Evolutionary conservation across 2,888 invertebrate genomes (phyloP), one percentile per base, ranked within the genome.

Genomic region (Watsonalla cultraria): DNA sequence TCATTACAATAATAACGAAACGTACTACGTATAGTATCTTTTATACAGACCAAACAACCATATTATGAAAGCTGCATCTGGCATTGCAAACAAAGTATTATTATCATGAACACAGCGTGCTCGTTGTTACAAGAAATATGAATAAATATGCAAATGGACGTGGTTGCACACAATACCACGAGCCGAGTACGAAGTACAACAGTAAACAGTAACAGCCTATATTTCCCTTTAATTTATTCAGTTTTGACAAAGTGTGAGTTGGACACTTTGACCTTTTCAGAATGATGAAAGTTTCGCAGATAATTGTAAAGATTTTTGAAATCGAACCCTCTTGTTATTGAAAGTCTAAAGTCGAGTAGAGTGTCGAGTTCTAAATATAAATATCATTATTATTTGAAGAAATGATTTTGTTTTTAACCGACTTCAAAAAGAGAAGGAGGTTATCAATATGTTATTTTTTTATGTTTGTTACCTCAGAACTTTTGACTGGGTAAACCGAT

Each of bases 121-220:
- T 37, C 37, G 14, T 33, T 49, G n/a, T 49, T 33, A 14, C 37
- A 15, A 37, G 15, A 14, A 34, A 35, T 48, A 48, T 14, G 34
- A 51, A 57, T 54, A 53, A 57, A 53, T 50, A 54, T 54, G 51
- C 51, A 58, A 64, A 52, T 51, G 45, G 52, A 33, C 51, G 54
- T 52, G 53, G 56, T 55, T 47, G 52, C 11, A 52, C 24, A 51
- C 46, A 59, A 45, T 54, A 55, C 51, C 54, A 9, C 4, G 14
- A 11, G 11, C 0, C 5, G 42, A 24, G 8, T 11, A 49, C 11
- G 5, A 7, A 8, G 37, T 37, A 37, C 48, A 48, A 48, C 13
- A 37, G 14, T 14, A 14, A 48, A 48, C 35, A 37, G 11, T 14
- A 13, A 49, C 39, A 15, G 15, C 11, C 42, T 48, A 6, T 37